Evolutionary conservation across 2,113 vertebrate species (phyloP).

Genomic region (Callopanchax toddi): DNA sequence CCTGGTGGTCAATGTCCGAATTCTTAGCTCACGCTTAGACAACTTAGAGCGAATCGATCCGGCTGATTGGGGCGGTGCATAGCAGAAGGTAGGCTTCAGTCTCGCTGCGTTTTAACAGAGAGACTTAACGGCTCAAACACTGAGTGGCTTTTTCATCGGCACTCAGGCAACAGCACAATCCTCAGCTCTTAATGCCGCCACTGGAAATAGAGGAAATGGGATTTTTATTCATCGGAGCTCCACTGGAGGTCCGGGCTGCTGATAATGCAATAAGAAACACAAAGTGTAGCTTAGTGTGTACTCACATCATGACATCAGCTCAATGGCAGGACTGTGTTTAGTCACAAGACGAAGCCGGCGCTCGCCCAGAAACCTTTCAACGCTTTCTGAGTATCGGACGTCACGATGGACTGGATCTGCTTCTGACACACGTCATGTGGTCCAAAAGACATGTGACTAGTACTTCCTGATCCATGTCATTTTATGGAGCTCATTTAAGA

Average conservation of each 20-base stretch:
- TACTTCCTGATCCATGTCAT: constrained; percentile 18
- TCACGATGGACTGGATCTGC: constrained; percentile 8
- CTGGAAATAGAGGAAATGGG: constrained; percentile 61
- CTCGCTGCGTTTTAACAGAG: constrained; percentile 48
- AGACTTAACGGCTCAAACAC: constrained; percentile 71
- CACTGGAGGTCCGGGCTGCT: constrained; percentile 39
- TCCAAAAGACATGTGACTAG: not conserved
- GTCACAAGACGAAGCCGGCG: not conserved
- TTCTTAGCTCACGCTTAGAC: constrained; percentile 69
- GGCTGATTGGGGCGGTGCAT: constrained; percentile 68
- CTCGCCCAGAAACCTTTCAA: constrained; percentile 13
- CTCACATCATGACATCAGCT: constrained; percentile 16
- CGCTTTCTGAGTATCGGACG: constrained; percentile 11
- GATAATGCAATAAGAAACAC: constrained; percentile 44
- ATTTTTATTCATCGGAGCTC: constrained; percentile 65
- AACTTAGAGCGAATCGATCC: constrained; percentile 76
- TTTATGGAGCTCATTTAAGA: too few relatives aligned
- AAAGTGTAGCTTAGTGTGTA: constrained; percentile 2
- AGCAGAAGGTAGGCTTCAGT: constrained; percentile 59
- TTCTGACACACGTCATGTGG: not conserved
- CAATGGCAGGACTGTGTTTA: constrained; percentile 16
- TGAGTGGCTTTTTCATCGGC: constrained; percentile 65
- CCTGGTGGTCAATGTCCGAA: constrained; percentile 60
- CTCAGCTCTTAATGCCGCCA: constrained; percentile 48
- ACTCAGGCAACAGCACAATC: constrained; percentile 47